phyloP scores from a whole-genome alignment of 2,888 invertebrate genomes.

The Disparrhopalites patrizii region DNA sequence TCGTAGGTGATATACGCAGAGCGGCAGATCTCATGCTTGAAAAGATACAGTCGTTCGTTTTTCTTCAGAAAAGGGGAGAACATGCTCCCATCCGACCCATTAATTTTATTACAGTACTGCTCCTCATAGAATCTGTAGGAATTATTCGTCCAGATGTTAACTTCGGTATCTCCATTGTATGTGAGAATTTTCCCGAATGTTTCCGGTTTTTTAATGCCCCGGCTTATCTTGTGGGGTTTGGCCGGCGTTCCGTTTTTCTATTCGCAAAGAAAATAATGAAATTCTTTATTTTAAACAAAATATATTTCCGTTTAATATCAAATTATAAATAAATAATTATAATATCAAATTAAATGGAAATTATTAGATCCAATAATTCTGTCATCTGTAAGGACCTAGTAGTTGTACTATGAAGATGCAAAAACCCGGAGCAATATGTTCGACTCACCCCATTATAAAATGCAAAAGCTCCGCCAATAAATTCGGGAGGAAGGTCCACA shows the following conservation, averaged over 20 bases:
- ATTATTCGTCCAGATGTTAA: slow-evolving; percentile 31
- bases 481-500: slow-evolving; percentile 26
- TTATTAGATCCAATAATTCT: no score
- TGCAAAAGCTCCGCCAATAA: slow-evolving; percentile 30
- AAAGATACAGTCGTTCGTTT: slow-evolving; percentile 50
- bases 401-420: no score
- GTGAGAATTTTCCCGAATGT: slow-evolving; percentile 34
- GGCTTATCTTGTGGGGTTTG: slow-evolving; percentile 1
- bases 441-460: no score
- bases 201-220: slow-evolving; percentile 11
- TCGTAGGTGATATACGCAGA: slow-evolving; percentile 31
- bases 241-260: slow-evolving; percentile 28
- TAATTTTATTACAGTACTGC: slow-evolving; percentile 49
- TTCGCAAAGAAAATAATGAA: no score
- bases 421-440: no score
- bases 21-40: slow-evolving; percentile 51
- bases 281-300: no score
- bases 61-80: slow-evolving; percentile 51
- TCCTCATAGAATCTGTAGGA: not conserved
- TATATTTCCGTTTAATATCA: no score
- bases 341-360: no score
- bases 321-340: no score
- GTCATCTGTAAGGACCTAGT: no score
- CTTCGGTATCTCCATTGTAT: slow-evolving; percentile 24
- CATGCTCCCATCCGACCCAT: slow-evolving; percentile 52